Evolutionary conservation across 2,797 vertebrate genomes (phyloP).

Genomic region (Garrulus glandarius): DNA sequence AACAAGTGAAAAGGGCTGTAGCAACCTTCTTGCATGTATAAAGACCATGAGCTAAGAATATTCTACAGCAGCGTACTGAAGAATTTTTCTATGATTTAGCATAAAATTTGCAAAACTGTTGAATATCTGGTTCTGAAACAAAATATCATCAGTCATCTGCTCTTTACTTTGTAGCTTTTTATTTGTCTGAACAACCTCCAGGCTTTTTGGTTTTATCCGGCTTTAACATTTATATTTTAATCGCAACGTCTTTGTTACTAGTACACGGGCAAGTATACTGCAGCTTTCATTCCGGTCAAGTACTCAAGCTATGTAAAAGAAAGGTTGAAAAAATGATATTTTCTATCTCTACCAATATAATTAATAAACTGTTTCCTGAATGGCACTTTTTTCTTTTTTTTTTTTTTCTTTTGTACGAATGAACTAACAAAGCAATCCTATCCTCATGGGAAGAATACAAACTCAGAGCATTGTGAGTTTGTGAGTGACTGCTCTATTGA

Average conservation of each 20-base stretch:
- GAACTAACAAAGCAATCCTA: neutral
- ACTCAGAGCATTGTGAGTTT: neutral
- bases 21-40: neutral
- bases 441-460: neutral
- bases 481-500: neutral
- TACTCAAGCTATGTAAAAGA: neutral
- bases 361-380: neutral
- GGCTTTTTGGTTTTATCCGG: neutral
- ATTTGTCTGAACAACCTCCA: accelerated
- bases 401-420: neutral
- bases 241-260: neutral
- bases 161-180: neutral
- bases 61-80: neutral
- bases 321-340: neutral
- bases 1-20: neutral
- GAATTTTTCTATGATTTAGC: neutral
- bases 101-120: neutral
- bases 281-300: neutral
- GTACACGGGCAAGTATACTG: neutral
- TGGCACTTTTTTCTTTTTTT: accelerated
- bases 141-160: neutral
- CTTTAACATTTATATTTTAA: neutral
- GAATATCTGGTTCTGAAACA: neutral
- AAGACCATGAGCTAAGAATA: neutral
- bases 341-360: neutral